Evolutionary conservation across 1,140 invertebrate genomes (phyloP), one percentile per base, ranked within the genome.

Genomic region (Drosophila repletoides): DNA sequence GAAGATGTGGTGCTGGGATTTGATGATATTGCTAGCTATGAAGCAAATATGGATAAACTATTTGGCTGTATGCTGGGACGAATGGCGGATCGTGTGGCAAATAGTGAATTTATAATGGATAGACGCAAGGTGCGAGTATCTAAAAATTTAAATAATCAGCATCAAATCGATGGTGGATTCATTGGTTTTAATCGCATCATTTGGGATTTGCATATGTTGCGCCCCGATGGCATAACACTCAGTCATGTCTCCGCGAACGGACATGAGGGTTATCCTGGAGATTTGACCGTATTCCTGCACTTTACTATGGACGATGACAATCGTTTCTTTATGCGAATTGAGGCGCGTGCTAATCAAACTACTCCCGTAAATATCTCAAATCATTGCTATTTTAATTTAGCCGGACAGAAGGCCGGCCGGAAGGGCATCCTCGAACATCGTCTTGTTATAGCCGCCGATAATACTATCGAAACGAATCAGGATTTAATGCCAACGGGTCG

Each of bases 361-460:
- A 98, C 97, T 0, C 93, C 95, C 0, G 93, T 99, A 0, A 98
- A 97, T 89, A 90, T 99, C 24, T 96, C 96, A 0, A 98, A 98
- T 91, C 97, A 99, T 89, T 93, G 95, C 4, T 98, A 98, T 88
- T 98, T 98, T 88, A 99, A 99, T 91, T 90, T 99, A 14, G 96
- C 94, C 48, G 97, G 97, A 0, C 95, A 97, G 7, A 45, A 2
- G n/a, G 38, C 72, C 7, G 92, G 92, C 0, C 68, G 90, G 0
- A 65, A 72, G 7, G 93, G 93, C 65, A 60, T 96, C 1, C 93
- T 94, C 59, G 93, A 96, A 24, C 97, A 98, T 88, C 77, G 92
- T 5, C 90, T 97, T 5, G 90, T 75, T 0, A 92, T 98, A 0
- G 94, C 95, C 61, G 94, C 96, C 24, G 93, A 96, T 90, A 89